Conservation (phyloP, 2,888 invertebrate genomes). For the Lucinisca nassula region DNA sequence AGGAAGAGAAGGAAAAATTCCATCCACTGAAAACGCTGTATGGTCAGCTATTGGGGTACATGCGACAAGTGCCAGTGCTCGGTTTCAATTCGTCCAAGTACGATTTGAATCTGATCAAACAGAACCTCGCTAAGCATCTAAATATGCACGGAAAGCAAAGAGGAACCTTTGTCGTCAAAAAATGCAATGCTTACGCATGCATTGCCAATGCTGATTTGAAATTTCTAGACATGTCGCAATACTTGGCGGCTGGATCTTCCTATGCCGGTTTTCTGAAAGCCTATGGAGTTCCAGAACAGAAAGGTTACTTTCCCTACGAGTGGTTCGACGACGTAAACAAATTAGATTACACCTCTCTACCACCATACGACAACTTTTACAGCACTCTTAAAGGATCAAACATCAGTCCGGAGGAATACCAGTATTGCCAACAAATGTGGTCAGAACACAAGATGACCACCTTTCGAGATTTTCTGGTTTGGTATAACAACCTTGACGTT, state of each 20-base stretch:
- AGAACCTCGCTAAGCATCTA: neutral
- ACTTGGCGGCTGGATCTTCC: neutral
- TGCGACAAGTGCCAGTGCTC: constrained; percentile 14
- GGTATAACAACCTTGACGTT: neutral
- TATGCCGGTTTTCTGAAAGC: neutral
- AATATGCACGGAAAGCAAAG: constrained; percentile 25
- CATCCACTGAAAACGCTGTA: constrained; percentile 21
- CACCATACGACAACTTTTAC: too few relatives aligned
- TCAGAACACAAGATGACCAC: neutral
- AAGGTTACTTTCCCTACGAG: neutral
- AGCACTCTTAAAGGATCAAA: too few relatives aligned
- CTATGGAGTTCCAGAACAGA: neutral
- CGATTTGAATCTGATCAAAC: constrained; percentile 47
- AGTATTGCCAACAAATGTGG: too few relatives aligned
- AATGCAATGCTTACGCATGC: constrained; percentile 28
- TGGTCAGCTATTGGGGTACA: constrained; percentile 9
- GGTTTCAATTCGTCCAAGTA: constrained; percentile 40
- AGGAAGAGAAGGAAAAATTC: too few relatives aligned
- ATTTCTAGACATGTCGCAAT: neutral
- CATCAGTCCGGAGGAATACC: too few relatives aligned
- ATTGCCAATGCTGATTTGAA: neutral
- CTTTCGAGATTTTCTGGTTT: neutral
- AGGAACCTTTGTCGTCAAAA: constrained; percentile 18
- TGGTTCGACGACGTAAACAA: neutral
- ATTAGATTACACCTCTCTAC: neutral